Evolutionary conservation across 2,797 vertebrate genomes (phyloP), one percentile per base, ranked within the genome.

Genomic region (Diplodus puntazzo): DNA sequence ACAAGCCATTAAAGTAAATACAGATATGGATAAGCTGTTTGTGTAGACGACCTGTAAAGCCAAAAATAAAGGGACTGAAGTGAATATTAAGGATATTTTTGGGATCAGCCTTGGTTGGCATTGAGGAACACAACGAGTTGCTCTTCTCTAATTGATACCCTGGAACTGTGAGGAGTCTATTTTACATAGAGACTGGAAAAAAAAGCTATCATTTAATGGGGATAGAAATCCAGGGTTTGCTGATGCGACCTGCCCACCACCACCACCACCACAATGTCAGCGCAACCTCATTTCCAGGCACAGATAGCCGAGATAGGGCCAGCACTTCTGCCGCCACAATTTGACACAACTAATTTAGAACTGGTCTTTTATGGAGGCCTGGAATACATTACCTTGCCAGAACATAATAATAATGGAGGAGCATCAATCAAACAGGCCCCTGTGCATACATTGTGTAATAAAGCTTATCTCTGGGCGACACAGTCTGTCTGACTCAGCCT

Each of bases 381-480:
- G 82, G 90, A 94, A 94, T 94, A 90, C 85, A 94, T 95, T 94
- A 93, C 92, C 91, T 88, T 34, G 72, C 88, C 89, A 73, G 86
- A 85, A 90, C 89, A 90, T 90, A 86, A 93, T 92, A 94, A 94
- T 95, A 95, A 95, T 91, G 89, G 92, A 91, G 86, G 59, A 75
- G 89, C 94, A 95, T 96, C 94, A 94, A 95, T 96, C 95, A 95
- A 82, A 86, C 76, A 6, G 80, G 78, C 23, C 74, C 85, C 80
- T 63, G 82, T 88, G 92, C 92, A 91, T 87, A 92, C 89, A 87
- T 88, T 84, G 88, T 88, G 93, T 92, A 95, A 94, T 95, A 94
- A 94, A 91, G 92, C 95, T 96, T 95, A 96, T 96, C 95, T 95
- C 86, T 58, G 87, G 80, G 87, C 93, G 94, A 93, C 94, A 95